Percentiles rank a stretch among this genome's conserved stretches.
These are phyloP conservation scores for Brotogeris chrysoptera DNA, from an alignment of 2,797 vertebrate species.

Conservation along the genomic window DNA sequence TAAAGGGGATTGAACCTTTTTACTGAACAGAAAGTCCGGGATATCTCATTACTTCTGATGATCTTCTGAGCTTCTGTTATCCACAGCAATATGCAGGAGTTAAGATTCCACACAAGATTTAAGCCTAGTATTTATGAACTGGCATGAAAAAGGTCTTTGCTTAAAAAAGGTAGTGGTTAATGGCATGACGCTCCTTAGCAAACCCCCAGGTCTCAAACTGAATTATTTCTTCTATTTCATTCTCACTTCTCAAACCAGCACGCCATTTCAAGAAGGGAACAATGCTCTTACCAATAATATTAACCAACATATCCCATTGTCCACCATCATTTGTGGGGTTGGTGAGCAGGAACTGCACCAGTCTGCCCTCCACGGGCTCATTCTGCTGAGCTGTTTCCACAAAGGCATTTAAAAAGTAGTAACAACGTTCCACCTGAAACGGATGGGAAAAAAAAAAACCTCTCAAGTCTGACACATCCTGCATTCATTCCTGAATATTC, in stretches of 20 bases:
- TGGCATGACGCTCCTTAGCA: not conserved
- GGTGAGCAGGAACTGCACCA: constrained; percentile 91
- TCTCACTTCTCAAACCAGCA: not conserved
- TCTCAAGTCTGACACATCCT: not conserved
- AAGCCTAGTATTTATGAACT: not conserved
- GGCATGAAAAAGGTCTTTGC: not conserved
- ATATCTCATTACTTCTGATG: not conserved
- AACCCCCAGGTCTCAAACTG: not conserved
- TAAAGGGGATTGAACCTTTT: not conserved
- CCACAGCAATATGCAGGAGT: not conserved
- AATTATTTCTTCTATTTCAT: not conserved
- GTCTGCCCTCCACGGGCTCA: constrained; percentile 90
- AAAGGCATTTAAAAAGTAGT: constrained; percentile 92
- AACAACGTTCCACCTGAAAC: constrained; percentile 91
- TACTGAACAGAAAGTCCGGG: not conserved
- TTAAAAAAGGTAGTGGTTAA: not conserved
- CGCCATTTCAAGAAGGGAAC: not conserved
- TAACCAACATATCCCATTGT: constrained; percentile 99
- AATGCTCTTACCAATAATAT: constrained; percentile 88
- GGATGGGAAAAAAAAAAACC: not conserved
- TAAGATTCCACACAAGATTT: not conserved
- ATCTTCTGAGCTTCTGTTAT: not conserved
- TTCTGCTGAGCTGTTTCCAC: constrained; percentile 92
- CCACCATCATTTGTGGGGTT: constrained; percentile 96
- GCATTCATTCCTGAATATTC: not conserved